A percentile compares a stretch with the other conserved stretches of the same genome.
These are phyloP conservation scores for Phacellophora camtschatica DNA, from an alignment of 30 jellyfish, hydroid and myxozoan genomes.

Conservation along the genomic window DNA sequence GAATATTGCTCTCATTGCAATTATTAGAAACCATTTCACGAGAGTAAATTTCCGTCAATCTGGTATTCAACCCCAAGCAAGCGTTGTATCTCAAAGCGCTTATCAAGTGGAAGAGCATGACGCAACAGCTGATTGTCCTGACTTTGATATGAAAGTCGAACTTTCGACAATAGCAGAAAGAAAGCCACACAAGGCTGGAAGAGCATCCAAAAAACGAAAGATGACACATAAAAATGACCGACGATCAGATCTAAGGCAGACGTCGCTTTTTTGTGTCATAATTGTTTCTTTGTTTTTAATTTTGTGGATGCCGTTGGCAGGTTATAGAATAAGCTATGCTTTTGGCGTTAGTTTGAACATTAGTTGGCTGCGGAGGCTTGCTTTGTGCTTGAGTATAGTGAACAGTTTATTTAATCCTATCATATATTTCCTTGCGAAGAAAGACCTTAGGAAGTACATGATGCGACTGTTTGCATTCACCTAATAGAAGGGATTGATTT, in stretches of 20 bases:
- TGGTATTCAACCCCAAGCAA: not conserved
- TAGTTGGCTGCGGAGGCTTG: conserved; percentile 53
- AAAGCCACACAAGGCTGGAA: not conserved
- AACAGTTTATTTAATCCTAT: conserved; percentile 58
- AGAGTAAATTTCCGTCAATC: not conserved
- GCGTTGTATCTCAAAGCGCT: not conserved
- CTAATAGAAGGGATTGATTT: not conserved
- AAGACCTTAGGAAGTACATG: conserved; percentile 30
- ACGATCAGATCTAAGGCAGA: conserved; percentile 34
- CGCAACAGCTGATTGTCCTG: not conserved
- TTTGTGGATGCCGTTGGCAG: conserved; percentile 45
- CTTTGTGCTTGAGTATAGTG: conserved; percentile 31
- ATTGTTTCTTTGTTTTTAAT: conserved; percentile 22
- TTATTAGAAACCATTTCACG: conserved; percentile 19
- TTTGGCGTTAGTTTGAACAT: conserved; percentile 10
- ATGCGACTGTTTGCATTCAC: not conserved
- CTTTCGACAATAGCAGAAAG: not conserved
- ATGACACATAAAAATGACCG: not conserved
- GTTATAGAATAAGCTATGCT: conserved; percentile 28
- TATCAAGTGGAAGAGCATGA: not conserved
- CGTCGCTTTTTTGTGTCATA: conserved; percentile 30
- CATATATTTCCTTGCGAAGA: conserved; percentile 28
- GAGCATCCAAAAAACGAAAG: not conserved
- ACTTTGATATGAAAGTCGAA: too few species aligned
- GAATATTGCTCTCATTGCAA: conserved; percentile 9